A percentile compares a stretch with the other conserved stretches of the same genome.
Conservation (phyloP, 1,140 invertebrate species). For the Drosophila ogumai region DNA sequence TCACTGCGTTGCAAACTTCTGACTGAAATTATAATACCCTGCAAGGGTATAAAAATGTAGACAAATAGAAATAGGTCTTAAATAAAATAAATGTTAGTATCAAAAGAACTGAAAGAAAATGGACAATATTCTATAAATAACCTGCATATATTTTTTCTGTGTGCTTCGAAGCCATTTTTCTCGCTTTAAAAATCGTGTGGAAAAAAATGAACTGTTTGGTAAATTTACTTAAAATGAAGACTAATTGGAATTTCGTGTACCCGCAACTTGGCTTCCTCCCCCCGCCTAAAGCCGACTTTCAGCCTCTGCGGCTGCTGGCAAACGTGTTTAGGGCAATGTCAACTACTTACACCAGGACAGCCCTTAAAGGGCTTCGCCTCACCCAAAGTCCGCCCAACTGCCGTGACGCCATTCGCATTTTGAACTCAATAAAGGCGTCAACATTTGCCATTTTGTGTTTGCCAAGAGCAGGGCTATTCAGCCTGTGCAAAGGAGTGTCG, state of each 20-base stretch:
- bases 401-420: constrained; percentile 50
- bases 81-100: too few relatives aligned
- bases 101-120: neutral
- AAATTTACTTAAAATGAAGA: constrained; percentile 56
- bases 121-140: neutral
- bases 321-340: constrained; percentile 62
- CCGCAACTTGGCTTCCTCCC: neutral
- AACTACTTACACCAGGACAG: constrained; percentile 52
- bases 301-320: constrained; percentile 16
- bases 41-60: too few relatives aligned
- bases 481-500: constrained; percentile 17
- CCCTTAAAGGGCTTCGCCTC: constrained; percentile 35
- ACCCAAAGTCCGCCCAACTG: constrained; percentile 9
- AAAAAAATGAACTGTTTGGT: constrained; percentile 26
- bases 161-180: neutral
- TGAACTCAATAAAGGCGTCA: constrained; percentile 69
- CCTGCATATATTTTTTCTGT: neutral
- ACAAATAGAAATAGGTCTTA: too few relatives aligned
- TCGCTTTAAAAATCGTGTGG: constrained; percentile 12
- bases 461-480: constrained; percentile 26
- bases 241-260: constrained; percentile 59
- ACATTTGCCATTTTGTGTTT: constrained; percentile 61
- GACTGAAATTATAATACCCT: too few relatives aligned
- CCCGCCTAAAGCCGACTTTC: neutral
- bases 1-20: too few relatives aligned